phyloP scores from a whole-genome alignment of 2,888 invertebrate genomes.

The Altica lythri region DNA sequence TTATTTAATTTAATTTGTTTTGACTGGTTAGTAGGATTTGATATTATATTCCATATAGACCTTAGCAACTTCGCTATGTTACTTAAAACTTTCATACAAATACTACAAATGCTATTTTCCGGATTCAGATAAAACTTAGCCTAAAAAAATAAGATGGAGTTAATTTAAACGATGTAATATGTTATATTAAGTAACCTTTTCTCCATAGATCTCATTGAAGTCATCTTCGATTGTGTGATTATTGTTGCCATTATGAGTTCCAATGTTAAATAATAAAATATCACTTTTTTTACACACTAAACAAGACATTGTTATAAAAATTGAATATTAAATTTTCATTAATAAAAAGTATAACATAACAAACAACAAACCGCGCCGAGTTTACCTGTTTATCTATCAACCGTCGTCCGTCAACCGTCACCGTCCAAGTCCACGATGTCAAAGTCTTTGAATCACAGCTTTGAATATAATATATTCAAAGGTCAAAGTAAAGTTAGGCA shows the following conservation, averaged over 20 bases:
- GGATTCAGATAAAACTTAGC: constrained; percentile 28
- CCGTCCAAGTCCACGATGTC: too few relatives aligned
- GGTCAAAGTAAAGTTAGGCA: too few relatives aligned
- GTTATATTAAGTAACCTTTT: constrained; percentile 32
- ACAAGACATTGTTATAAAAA: constrained; percentile 32
- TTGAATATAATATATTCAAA: too few relatives aligned
- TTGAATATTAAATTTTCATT: too few relatives aligned
- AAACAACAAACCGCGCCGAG: too few relatives aligned
- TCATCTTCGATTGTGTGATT: constrained; percentile 38
- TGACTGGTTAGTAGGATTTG: constrained; percentile 25
- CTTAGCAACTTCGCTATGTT: constrained; percentile 36
- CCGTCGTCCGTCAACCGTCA: too few relatives aligned
- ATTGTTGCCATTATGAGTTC: constrained; percentile 34
- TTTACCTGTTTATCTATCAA: too few relatives aligned
- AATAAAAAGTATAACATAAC: too few relatives aligned
- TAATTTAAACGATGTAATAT: constrained; percentile 3
- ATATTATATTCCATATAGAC: constrained; percentile 35
- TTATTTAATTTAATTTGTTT: constrained; percentile 34
- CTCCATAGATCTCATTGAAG: constrained; percentile 38
- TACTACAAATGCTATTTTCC: constrained; percentile 37
- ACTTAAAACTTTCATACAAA: constrained; percentile 39
- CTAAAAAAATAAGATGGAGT: neutral
- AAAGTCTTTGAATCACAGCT: too few relatives aligned
- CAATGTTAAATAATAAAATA: constrained; percentile 33
- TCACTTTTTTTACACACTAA: constrained; percentile 37